Evolutionary conservation across 2,888 invertebrate species (phyloP).

Genomic region (Flexamia atlantica): DNA sequence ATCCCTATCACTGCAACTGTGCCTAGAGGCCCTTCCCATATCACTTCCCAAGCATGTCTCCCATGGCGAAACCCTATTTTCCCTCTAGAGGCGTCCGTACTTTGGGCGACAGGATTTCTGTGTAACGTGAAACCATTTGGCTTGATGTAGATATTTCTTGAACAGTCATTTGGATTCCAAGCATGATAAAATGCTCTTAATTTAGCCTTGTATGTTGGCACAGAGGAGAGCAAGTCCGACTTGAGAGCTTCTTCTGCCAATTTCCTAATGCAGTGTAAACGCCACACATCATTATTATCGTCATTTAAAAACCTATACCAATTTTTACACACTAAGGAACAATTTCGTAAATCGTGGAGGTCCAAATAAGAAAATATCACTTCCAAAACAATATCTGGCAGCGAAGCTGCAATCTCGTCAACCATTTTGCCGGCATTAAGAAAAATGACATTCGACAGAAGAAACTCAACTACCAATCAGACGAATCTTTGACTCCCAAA

Average conservation of each 20-base stretch:
- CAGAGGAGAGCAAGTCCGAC: constrained; percentile 92
- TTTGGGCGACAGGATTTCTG: constrained; percentile 98
- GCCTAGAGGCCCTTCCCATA: constrained; percentile 98
- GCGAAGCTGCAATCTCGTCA: constrained; percentile 81
- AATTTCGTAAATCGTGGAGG: constrained; percentile 90
- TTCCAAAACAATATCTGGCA: constrained; percentile 91
- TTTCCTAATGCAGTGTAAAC: constrained; percentile 90
- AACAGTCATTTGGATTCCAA: constrained; percentile 99
- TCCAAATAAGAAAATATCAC: constrained; percentile 95
- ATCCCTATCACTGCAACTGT: constrained; percentile 98
- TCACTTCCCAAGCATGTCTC: constrained; percentile 98
- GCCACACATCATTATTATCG: constrained; percentile 98
- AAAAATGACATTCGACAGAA: constrained; percentile 50
- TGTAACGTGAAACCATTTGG: constrained; percentile 98
- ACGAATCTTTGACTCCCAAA: constrained; percentile 15
- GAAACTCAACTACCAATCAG: constrained; percentile 62
- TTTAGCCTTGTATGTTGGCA: constrained; percentile 95
- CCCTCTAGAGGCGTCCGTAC: constrained; percentile 95
- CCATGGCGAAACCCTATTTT: constrained; percentile 95
- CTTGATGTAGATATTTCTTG: constrained; percentile 97
- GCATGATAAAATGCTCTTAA: constrained; percentile 95
- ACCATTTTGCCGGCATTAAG: constrained; percentile 76
- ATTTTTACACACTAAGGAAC: constrained; percentile 94
- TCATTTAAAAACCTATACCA: constrained; percentile 95
- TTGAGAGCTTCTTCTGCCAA: constrained; percentile 93